phyloP scores from a whole-genome alignment of 2,113 vertebrate species.

The Fregetta grallaria region DNA sequence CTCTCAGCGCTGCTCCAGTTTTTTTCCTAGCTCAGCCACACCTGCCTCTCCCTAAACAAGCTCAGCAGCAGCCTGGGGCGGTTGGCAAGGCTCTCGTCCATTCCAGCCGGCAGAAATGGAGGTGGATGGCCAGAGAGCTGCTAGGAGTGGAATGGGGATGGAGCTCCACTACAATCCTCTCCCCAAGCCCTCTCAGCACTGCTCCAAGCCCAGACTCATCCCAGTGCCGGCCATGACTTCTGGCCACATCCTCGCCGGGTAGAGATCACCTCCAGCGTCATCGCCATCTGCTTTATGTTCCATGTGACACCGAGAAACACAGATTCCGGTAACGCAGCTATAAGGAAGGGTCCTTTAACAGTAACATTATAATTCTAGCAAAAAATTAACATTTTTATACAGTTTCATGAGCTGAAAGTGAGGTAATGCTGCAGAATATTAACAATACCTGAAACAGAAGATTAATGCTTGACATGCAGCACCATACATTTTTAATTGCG shows the following conservation, averaged over 20 bases:
- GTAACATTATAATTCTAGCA: neutral
- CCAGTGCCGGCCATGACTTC: neutral
- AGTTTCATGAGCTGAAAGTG: neutral
- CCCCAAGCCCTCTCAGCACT: conserved; percentile 72
- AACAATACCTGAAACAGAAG: conserved; percentile 8
- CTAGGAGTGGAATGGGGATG: conserved; percentile 72
- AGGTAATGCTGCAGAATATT: neutral
- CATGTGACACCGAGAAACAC: neutral
- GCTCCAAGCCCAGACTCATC: conserved; percentile 69
- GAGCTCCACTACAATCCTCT: conserved; percentile 72
- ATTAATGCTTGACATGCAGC: neutral
- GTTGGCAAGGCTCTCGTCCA: neutral
- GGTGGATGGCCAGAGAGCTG: conserved; percentile 71
- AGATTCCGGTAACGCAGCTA: neutral
- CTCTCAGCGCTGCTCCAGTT: conserved; percentile 40
- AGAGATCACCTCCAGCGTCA: conserved; percentile 45
- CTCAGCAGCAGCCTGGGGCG: neutral
- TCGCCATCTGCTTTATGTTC: conserved; percentile 15
- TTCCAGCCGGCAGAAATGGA: conserved; percentile 4
- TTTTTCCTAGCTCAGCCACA: conserved; percentile 34
- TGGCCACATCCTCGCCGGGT: conserved; percentile 3
- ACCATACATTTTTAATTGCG: conserved; percentile 5
- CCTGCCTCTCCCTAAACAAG: conserved; percentile 37
- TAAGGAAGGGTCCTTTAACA: neutral
- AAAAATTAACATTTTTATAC: neutral